Conservation (phyloP, 2,888 invertebrate genomes). For the Byasa hedistus region DNA sequence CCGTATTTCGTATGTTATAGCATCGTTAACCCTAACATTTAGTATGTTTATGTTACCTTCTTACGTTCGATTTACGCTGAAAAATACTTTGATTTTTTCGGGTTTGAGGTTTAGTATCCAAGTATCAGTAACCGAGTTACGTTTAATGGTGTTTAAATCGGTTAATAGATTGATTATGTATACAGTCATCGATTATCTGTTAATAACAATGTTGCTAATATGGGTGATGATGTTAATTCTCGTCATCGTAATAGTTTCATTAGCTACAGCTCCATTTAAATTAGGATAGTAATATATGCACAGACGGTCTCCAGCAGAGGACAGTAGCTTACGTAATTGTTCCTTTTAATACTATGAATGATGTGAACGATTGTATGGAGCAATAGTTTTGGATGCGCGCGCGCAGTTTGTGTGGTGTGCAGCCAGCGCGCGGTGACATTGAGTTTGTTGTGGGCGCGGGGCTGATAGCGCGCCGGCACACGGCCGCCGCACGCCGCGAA, state of each 20-base stretch:
- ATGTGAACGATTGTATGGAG: conserved; percentile 24
- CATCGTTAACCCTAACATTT: conserved; percentile 44
- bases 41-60: conserved; percentile 57
- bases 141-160: conserved; percentile 11
- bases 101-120: not conserved
- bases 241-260: too few relatives aligned
- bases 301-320: too few relatives aligned
- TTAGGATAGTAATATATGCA: too few relatives aligned
- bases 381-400: conserved; percentile 49
- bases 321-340: conserved; percentile 11
- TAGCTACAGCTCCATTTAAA: too few relatives aligned
- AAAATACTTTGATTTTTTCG: conserved; percentile 24
- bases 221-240: too few relatives aligned
- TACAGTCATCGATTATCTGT: too few relatives aligned
- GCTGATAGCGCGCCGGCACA: conserved; percentile 63
- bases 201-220: too few relatives aligned
- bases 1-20: conserved; percentile 61
- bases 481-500: conserved; percentile 68
- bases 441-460: conserved; percentile 70
- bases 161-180: not conserved
- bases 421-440: conserved; percentile 65
- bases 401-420: conserved; percentile 34
- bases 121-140: conserved; percentile 21
- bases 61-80: conserved; percentile 36
- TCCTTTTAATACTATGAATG: conserved; percentile 11